These are phyloP conservation scores for Slavum lentiscoides DNA, from an alignment of 2,888 invertebrate species.

Conservation along the genomic window DNA sequence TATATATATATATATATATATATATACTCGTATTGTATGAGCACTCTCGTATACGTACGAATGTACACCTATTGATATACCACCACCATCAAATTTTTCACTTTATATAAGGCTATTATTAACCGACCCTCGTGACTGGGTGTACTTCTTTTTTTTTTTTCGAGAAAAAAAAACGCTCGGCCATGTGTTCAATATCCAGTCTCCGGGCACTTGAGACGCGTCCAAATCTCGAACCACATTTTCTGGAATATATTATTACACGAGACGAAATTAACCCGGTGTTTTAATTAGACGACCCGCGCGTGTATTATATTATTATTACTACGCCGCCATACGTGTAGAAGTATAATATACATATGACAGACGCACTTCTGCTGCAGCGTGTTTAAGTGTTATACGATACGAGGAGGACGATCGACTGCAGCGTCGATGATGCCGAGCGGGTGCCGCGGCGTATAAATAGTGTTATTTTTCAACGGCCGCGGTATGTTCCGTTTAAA, in stretches of 20 bases:
- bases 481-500: too few species aligned
- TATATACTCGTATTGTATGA: too few species aligned
- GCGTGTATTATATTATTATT: background rate
- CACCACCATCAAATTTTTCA: background rate
- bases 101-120: slow-evolving; percentile 8
- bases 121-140: slow-evolving; percentile 34
- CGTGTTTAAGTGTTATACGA: background rate
- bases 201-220: slow-evolving; percentile 39
- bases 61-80: slow-evolving; percentile 25
- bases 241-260: background rate
- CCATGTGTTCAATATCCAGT: slow-evolving; percentile 39
- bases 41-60: too few species aligned
- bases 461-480: too few species aligned
- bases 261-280: slow-evolving; percentile 18
- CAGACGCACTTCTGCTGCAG: too few species aligned
- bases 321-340: background rate
- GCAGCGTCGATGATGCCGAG: too few species aligned
- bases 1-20: background rate
- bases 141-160: slow-evolving; percentile 23
- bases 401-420: too few species aligned
- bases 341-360: too few species aligned
- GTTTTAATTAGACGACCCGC: slow-evolving; percentile 45
- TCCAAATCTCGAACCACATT: slow-evolving; percentile 30
- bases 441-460: too few species aligned
- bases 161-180: background rate